Base-by-base conservation (phyloP, 2,113 vertebrate species). In the Opisthocomus hoazin region DNA sequence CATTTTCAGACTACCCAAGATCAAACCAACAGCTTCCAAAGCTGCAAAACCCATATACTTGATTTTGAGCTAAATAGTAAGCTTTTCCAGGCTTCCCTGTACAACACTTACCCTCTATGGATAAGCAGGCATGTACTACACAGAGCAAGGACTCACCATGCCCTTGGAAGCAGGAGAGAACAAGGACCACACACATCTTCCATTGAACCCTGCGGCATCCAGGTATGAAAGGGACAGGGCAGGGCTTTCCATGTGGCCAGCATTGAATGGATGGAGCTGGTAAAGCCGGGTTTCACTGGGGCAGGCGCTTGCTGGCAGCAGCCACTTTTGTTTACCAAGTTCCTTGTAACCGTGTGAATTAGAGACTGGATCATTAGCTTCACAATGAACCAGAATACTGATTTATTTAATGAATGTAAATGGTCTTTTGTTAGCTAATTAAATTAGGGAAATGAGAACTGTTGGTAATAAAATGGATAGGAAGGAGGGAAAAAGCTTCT, bases 361-460 rank as follows among this genome's bases (percentile, higher is more conserved):
- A 94, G 53, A 84, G 93, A 17, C 78, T 87, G 93, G 92, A 91
- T 96, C 94, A 96, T 96, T 96, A 96, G 93, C 84, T 96, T 93
- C 91, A 96, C 95, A 97, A 94, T 94, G 84, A 94, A 80, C 61
- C 94, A 87, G 91, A 96, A 94, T 94, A 74, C 89, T 93, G 96
- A 96, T 95, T 96, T 91, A 91, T 96, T 94, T 96, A 94, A 93
- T 97, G 91, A 92, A 94, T 96, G 96, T 89, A 96, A 96, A 97
- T 96, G 92, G 89, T 91, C 80, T 94, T 94, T 87, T 3, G 2
- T 78, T 85, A 65, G 77, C 91, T 96, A 96, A 97, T 96, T 96
- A 80, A 95, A 97, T 96, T 93, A 97, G 92, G 93, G 79, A 94
- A 96, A 97, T 96, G 75, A 88, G 95, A 95, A 70, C 70, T 36